phyloP scores from a whole-genome alignment of 2,797 vertebrate species.

The Myoxocephalus aenaeus region DNA sequence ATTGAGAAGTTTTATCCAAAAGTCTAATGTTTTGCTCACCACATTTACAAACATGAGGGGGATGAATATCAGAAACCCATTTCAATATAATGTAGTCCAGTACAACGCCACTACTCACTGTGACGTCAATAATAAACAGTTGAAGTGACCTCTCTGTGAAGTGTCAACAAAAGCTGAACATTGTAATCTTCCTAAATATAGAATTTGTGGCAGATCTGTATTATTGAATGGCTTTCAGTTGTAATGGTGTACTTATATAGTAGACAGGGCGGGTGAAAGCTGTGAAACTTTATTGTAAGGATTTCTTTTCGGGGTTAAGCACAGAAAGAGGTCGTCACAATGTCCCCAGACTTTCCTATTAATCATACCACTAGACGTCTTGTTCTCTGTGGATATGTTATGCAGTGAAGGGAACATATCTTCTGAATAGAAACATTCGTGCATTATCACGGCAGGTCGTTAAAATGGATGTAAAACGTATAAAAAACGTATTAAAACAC shows the following conservation, averaged over 20 bases:
- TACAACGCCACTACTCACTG: too few relatives aligned
- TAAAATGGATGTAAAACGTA: slow-evolving; percentile 9
- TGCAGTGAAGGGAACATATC: not conserved
- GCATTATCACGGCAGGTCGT: slow-evolving; percentile 6
- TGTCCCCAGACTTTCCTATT: not conserved
- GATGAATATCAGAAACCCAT: too few relatives aligned
- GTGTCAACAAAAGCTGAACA: too few relatives aligned
- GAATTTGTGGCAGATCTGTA: not conserved
- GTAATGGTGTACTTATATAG: not conserved
- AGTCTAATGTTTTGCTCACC: too few relatives aligned
- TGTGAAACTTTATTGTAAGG: not conserved
- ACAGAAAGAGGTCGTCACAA: not conserved
- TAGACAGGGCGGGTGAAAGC: not conserved
- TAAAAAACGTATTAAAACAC: slow-evolving; percentile 1
- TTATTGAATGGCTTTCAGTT: not conserved
- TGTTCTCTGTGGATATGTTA: slow-evolving; percentile 8
- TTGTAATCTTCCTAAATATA: too few relatives aligned
- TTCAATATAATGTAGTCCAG: too few relatives aligned
- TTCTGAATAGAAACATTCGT: slow-evolving; percentile 16
- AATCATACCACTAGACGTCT: not conserved
- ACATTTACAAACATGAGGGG: too few relatives aligned
- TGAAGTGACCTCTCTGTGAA: too few relatives aligned
- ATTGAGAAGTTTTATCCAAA: too few relatives aligned
- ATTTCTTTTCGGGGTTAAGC: too few relatives aligned
- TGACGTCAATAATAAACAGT: too few relatives aligned